Conservation (phyloP, 2,113 vertebrate species). For the Raja brachyura region DNA sequence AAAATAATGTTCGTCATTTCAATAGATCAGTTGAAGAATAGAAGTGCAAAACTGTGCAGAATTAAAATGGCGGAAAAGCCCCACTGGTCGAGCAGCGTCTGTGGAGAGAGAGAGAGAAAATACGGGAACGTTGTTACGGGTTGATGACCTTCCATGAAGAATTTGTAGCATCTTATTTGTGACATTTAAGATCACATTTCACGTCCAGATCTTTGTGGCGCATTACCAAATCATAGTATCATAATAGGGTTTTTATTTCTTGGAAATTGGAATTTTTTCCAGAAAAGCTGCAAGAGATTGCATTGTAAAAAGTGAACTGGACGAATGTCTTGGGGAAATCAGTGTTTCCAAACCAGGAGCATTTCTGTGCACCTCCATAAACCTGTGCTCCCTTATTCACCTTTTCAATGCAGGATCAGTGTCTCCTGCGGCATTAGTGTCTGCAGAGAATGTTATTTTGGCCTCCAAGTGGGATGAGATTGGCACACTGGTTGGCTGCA, state of each 20-base stretch:
- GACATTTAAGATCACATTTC: neutral
- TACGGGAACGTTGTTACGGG: no score
- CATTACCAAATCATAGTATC: neutral
- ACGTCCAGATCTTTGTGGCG: neutral
- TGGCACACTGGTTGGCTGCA: neutral
- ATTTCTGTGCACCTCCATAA: neutral
- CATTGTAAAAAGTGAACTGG: neutral
- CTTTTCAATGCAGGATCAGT: neutral
- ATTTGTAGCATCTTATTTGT: neutral
- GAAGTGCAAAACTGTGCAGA: neutral
- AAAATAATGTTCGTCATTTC: neutral
- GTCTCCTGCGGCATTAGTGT: neutral
- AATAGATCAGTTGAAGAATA: neutral
- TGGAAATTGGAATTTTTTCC: neutral
- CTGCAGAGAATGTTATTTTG: neutral
- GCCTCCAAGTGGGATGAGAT: neutral
- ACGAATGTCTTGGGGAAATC: neutral
- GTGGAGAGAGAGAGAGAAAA: no score
- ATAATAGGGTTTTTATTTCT: neutral
- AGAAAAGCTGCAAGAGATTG: neutral
- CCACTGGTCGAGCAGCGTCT: no score
- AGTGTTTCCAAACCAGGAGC: neutral
- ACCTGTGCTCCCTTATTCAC: neutral
- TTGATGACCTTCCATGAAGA: neutral
- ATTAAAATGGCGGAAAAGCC: no score